phyloP scores from a whole-genome alignment of 2,113 vertebrate genomes.

The Picathartes gymnocephalus region DNA sequence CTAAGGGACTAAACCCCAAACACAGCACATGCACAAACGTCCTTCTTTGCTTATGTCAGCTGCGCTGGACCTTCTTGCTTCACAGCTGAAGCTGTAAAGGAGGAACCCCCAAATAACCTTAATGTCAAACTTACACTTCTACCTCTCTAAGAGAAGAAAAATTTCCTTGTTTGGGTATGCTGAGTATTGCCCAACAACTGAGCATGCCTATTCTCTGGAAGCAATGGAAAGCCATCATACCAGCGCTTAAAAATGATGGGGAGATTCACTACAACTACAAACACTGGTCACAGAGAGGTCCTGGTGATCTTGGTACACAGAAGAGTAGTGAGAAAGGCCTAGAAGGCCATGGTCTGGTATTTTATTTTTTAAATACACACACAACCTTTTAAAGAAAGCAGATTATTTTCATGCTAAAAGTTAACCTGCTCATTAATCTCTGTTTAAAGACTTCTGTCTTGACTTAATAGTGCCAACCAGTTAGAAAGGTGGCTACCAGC shows the following conservation, averaged over 20 bases:
- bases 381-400: background rate
- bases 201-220: background rate
- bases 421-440: background rate
- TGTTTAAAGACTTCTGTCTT: background rate
- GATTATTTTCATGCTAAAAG: background rate
- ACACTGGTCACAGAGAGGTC: background rate
- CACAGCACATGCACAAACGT: background rate
- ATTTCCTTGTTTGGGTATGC: background rate
- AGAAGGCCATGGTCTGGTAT: background rate
- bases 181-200: background rate
- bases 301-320: background rate
- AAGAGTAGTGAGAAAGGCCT: background rate
- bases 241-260: fast-evolving
- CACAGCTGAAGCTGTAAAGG: background rate
- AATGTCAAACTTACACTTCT: background rate
- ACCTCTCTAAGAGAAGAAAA: background rate
- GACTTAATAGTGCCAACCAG: background rate
- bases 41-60: background rate
- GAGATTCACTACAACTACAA: background rate
- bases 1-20: background rate
- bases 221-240: background rate
- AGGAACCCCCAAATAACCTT: background rate
- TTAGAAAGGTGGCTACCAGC: conserved; percentile 17
- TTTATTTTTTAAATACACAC: background rate
- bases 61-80: background rate